A percentile compares a stretch with the other conserved stretches of the same genome.
Conservation (phyloP, 2,797 vertebrate genomes). For the Bovichtus diacanthus region DNA sequence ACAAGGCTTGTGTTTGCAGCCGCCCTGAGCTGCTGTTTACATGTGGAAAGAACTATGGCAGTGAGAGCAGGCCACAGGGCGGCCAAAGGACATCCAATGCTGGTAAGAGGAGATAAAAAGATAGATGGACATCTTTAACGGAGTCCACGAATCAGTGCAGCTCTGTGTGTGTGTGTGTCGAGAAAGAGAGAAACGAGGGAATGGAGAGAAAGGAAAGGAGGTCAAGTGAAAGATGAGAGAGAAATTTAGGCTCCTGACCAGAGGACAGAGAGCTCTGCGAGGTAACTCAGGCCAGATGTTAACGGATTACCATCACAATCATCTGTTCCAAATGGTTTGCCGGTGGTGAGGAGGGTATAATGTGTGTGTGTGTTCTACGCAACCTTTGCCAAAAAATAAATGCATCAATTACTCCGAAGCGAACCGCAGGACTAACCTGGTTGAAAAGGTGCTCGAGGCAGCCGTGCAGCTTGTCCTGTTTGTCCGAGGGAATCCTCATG, state of each 20-base stretch:
- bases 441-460: constrained; percentile 99
- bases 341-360: background rate
- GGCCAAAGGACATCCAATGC: constrained; percentile 53
- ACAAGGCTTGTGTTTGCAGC: constrained; percentile 31
- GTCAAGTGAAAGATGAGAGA: constrained; percentile 42
- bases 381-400: background rate
- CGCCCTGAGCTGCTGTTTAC: constrained; percentile 61
- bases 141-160: background rate
- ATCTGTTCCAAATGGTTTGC: constrained; percentile 51
- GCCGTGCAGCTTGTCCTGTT: constrained; percentile 98
- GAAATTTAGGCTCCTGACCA: constrained; percentile 45
- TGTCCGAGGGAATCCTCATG: constrained; percentile 97
- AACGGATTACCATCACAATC: constrained; percentile 56
- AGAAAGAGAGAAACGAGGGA: background rate
- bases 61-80: constrained; percentile 13
- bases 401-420: background rate
- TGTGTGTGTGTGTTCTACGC: background rate
- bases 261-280: constrained; percentile 47
- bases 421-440: constrained; percentile 84
- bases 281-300: constrained; percentile 72
- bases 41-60: constrained; percentile 50
- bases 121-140: constrained; percentile 28
- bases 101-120: constrained; percentile 38
- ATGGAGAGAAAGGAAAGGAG: constrained; percentile 26
- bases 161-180: background rate